phyloP scores from a whole-genome alignment of 2,888 invertebrate genomes.

The Drosophila mimetica region DNA sequence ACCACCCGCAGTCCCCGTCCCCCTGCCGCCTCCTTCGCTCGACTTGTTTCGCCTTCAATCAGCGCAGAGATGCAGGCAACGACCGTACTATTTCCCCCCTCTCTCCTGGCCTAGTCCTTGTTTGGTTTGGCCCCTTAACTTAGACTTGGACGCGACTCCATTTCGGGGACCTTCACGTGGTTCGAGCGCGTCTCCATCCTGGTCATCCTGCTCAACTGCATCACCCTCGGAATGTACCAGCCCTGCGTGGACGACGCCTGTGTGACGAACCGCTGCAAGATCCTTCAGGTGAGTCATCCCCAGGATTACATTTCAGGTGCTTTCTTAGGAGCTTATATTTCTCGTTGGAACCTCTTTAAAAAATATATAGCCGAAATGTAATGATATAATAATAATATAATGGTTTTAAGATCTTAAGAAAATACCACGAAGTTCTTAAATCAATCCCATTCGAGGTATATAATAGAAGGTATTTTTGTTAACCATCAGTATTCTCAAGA shows the following conservation, averaged over 20 bases:
- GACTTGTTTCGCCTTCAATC: slow-evolving; percentile 27
- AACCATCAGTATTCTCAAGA: no score
- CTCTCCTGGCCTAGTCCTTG: not conserved
- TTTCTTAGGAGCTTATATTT: no score
- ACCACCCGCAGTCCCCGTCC: not conserved
- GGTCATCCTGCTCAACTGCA: slow-evolving; percentile 98
- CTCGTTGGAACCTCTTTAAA: no score
- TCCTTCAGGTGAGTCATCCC: slow-evolving; percentile 89
- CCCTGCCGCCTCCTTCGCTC: slow-evolving; percentile 21
- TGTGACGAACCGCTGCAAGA: slow-evolving; percentile 93
- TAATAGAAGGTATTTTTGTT: no score
- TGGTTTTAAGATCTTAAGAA: no score
- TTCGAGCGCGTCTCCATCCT: slow-evolving; percentile 99
- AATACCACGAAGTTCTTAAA: no score
- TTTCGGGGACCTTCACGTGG: slow-evolving; percentile 88
- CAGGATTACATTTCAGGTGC: no score
- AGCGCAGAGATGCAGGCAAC: slow-evolving; percentile 13
- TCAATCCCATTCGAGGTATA: no score
- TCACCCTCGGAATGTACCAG: slow-evolving; percentile 99
- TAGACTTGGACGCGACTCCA: slow-evolving; percentile 8
- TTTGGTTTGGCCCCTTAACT: slow-evolving; percentile 34
- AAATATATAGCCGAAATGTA: no score
- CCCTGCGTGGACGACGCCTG: slow-evolving; percentile 98
- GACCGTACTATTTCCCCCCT: not conserved
- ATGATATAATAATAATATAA: no score